Evolutionary conservation across 37 sponge, comb jelly and placozoan species (phyloP), one percentile per base, ranked within the genome.

Genomic region (Chondrosia reniformis): DNA sequence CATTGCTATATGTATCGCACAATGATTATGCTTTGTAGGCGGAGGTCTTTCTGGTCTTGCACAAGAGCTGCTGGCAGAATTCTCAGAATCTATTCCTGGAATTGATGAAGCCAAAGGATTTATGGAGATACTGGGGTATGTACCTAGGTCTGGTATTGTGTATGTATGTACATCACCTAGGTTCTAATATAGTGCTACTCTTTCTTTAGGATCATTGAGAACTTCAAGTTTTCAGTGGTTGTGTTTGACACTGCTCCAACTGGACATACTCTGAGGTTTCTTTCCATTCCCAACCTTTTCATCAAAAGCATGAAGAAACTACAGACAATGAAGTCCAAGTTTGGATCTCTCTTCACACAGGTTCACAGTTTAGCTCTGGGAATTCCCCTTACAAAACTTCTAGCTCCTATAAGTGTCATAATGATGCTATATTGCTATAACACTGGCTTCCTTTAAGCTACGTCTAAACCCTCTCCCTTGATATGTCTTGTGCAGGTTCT

Each of bases 221-320:
- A 86, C 79, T 80, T 94, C 33, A 49, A 95, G 62, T 98, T 98
- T 72, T 93, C 96, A 19, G 99, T 98, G 79, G 99, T 98, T 36
- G 92, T 98, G 41, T 98, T 98, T 78, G 99, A 98, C 86, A 98
- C 99, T 22, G 99, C 99, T 0, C 99, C 99, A 21, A 98, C 99
- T 22, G 99, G 99, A 13, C 99, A 98, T 86, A 98, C 99, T 19
- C 86, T 98, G 7, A 80, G 99, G 21, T 91, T 98, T 57, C 92
- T 98, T 36, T 95, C 99, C 39, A 91, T 95, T 83, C 99, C 99
- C 10, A 65, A 64, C 24, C 65, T 87, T n/a, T 84, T 98, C 41
- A 79, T 82, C 37, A 92, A 91, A 55, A 93, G 92, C 4, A 43
- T 97, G 36, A 76, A 80, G 8, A 89, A 94, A 38, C 30, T 92